A percentile compares a stretch with the other conserved stretches of the same genome.
Conservation (phyloP, 2,888 invertebrate genomes). For the Pseudoips prasinana region DNA sequence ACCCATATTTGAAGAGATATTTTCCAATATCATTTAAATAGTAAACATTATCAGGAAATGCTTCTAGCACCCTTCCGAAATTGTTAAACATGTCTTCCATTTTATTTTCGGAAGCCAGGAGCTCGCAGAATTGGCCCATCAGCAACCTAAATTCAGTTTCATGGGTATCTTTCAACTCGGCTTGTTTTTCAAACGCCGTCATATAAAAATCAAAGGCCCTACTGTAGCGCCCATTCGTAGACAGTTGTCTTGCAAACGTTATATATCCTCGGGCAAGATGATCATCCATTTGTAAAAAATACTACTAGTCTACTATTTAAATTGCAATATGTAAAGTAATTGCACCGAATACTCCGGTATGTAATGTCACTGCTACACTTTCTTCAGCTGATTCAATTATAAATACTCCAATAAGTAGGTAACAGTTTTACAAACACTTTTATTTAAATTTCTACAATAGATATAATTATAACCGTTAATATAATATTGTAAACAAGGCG, state of each 20-base stretch:
- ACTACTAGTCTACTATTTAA: too few relatives aligned
- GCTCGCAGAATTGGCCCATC: conserved; percentile 44
- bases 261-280: conserved; percentile 40
- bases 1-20: conserved; percentile 76
- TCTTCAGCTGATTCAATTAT: too few relatives aligned
- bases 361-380: too few relatives aligned
- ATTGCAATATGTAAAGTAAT: too few relatives aligned
- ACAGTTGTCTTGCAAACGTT: conserved; percentile 44
- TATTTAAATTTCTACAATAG: too few relatives aligned
- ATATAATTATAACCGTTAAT: too few relatives aligned
- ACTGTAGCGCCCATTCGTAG: conserved; percentile 39
- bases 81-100: conserved; percentile 57
- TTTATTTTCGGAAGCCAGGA: conserved; percentile 38
- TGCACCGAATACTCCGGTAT: background rate
- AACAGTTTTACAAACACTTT: too few relatives aligned
- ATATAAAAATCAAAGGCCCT: conserved; percentile 59
- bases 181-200: conserved; percentile 49
- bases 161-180: conserved; percentile 33
- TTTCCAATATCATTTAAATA: conserved; percentile 64
- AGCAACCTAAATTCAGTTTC: conserved; percentile 54
- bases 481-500: too few relatives aligned
- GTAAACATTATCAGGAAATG: conserved; percentile 51
- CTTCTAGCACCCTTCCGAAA: conserved; percentile 46
- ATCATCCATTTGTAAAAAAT: conserved; percentile 44
- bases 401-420: too few relatives aligned